These are phyloP conservation scores for Noctua pronuba DNA, from an alignment of 2,888 invertebrate species.

Conservation along the genomic window DNA sequence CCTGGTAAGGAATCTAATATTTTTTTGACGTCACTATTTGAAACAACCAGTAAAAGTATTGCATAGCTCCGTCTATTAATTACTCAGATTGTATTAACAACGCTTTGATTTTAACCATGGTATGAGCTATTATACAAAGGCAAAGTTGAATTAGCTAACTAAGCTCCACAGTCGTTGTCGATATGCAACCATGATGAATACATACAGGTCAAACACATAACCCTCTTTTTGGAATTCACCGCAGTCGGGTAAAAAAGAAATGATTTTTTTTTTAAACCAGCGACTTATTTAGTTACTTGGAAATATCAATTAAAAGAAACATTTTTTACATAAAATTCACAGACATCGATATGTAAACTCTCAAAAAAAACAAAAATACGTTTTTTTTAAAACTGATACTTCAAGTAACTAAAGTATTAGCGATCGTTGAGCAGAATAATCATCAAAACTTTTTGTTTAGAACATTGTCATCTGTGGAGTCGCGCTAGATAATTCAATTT, in stretches of 20 bases:
- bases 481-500: neutral
- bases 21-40: no score
- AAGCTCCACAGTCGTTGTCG: neutral
- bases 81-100: neutral
- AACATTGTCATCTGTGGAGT: neutral
- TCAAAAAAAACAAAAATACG: neutral
- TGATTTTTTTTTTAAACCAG: neutral
- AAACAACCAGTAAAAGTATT: neutral
- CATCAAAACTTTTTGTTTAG: neutral
- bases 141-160: neutral
- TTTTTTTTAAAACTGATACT: neutral
- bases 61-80: neutral
- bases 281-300: neutral
- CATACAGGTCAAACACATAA: neutral
- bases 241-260: neutral
- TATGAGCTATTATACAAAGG: neutral
- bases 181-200: neutral
- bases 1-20: no score
- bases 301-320: neutral
- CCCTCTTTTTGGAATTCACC: neutral
- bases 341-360: neutral
- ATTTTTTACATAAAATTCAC: neutral
- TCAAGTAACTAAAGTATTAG: neutral
- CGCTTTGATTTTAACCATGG: neutral
- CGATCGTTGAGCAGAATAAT: neutral